phyloP scores from a whole-genome alignment of 2,888 invertebrate genomes.

The Platycheirus albimanus region DNA sequence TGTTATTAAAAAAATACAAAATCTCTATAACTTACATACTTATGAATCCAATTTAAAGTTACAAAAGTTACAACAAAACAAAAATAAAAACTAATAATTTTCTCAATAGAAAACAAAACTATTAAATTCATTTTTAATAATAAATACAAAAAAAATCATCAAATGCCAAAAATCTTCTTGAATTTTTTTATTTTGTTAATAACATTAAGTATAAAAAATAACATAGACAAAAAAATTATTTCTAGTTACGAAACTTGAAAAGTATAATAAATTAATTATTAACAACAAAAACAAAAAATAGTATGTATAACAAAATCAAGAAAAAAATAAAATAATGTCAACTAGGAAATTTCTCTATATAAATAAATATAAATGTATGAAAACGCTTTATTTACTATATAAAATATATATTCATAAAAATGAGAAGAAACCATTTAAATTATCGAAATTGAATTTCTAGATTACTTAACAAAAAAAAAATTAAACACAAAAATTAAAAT shows the following conservation, averaged over 20 bases:
- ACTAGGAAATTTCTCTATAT: conserved; percentile 65
- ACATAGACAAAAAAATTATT: conserved; percentile 18
- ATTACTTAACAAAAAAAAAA: conserved; percentile 43
- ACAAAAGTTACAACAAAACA: conserved; percentile 20
- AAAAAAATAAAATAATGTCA: no score
- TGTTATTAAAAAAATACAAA: conserved; percentile 23
- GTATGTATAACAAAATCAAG: conserved; percentile 51
- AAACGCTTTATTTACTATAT: conserved; percentile 74
- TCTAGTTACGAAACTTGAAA: conserved; percentile 41
- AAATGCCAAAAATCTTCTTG: conserved; percentile 61
- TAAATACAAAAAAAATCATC: conserved; percentile 36
- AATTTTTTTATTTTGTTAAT: conserved; percentile 54
- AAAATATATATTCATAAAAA: conserved; percentile 68
- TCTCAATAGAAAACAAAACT: conserved; percentile 49
- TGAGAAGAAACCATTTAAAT: conserved; percentile 40
- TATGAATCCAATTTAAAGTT: conserved; percentile 46
- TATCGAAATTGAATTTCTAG: conserved; percentile 70
- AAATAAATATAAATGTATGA: conserved; percentile 58
- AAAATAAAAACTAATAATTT: conserved; percentile 31
- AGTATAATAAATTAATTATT: conserved; percentile 60
- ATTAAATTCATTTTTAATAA: conserved; percentile 40
- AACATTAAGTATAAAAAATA: conserved; percentile 2
- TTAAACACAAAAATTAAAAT: conserved; percentile 33
- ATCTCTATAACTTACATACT: conserved; percentile 28
- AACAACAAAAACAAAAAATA: conserved; percentile 32